These are phyloP conservation scores for Passer domesticus DNA, from an alignment of 2,113 vertebrate species.

Conservation along the genomic window DNA sequence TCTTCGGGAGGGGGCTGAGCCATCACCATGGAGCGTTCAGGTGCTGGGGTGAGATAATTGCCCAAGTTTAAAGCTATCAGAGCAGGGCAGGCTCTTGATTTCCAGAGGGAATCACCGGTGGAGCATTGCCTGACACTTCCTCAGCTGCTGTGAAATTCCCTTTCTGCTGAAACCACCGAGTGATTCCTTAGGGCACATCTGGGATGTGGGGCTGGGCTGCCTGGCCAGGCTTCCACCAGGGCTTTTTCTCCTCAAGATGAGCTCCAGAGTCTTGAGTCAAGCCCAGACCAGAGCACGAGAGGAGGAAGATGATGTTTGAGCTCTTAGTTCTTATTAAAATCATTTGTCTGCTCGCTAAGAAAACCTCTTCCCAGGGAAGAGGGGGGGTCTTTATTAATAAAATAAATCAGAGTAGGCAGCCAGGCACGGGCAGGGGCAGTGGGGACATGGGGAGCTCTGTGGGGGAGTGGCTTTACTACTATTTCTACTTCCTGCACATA, in stretches of 20 bases:
- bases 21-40: fast-evolving
- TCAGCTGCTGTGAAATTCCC: not conserved
- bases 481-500: not conserved
- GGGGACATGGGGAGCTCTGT: not conserved
- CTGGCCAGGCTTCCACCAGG: not conserved
- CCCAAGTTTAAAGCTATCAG: not conserved
- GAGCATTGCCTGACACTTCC: not conserved
- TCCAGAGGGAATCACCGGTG: not conserved
- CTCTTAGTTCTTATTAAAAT: slow-evolving; percentile 36
- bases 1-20: not conserved
- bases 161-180: not conserved
- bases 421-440: not conserved
- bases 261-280: not conserved
- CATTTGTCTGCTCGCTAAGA: slow-evolving; percentile 18
- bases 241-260: not conserved
- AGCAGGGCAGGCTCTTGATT: not conserved
- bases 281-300: not conserved
- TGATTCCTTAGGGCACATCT: not conserved
- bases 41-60: not conserved
- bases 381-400: slow-evolving; percentile 41
- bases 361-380: not conserved
- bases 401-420: slow-evolving; percentile 19
- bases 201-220: not conserved
- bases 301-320: not conserved
- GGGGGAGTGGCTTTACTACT: not conserved